A percentile compares a stretch with the other conserved stretches of the same genome.
Conservation (phyloP, 2,797 vertebrate species). For the Mycteria americana region DNA sequence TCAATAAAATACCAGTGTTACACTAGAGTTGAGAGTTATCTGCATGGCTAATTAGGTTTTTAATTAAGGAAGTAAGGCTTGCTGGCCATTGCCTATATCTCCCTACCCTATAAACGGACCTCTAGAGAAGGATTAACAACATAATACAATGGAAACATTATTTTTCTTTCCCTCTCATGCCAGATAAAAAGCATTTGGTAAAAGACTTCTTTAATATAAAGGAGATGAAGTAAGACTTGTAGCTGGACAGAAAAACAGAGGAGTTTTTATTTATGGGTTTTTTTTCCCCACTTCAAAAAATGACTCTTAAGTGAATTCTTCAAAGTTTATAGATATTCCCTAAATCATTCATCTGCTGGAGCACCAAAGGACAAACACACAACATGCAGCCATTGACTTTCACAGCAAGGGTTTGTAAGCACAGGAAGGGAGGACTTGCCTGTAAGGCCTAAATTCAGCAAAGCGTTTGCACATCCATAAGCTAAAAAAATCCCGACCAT, state of each 20-base stretch:
- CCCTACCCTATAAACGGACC: neutral
- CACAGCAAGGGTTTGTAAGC: neutral
- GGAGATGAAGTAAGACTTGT: neutral
- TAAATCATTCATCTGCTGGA: neutral
- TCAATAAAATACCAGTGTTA: neutral
- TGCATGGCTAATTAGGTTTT: neutral
- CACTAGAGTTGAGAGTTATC: neutral
- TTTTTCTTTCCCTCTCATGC: neutral
- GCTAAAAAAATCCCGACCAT: neutral
- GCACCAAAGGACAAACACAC: neutral
- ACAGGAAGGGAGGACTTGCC: neutral
- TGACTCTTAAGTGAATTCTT: neutral
- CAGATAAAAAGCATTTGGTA: neutral
- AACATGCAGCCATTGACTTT: neutral
- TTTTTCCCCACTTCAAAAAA: neutral
- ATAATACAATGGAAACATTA: neutral
- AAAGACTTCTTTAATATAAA: neutral
- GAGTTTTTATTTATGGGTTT: neutral
- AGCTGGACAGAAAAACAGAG: neutral
- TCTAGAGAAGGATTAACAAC: constrained; percentile 1
- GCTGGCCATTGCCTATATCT: neutral
- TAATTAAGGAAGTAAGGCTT: constrained; percentile 12
- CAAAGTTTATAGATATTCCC: neutral
- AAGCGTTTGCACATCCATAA: neutral
- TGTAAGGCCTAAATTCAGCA: neutral